Conservation (phyloP, 2,113 vertebrate species). For the Ondatra zibethicus region DNA sequence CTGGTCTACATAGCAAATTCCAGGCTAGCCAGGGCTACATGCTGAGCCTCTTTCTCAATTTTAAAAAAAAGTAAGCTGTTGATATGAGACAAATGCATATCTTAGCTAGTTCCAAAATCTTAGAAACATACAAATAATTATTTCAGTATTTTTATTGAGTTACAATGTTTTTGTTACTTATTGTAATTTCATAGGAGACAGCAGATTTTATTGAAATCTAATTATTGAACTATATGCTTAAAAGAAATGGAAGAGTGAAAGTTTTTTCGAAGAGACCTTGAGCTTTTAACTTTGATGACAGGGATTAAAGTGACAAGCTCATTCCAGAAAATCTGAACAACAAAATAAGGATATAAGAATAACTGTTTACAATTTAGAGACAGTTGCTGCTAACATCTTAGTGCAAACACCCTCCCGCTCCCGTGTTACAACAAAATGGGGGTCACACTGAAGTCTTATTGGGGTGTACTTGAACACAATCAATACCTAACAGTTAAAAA, state of each 20-base stretch:
- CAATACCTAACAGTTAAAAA: neutral
- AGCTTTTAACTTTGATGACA: neutral
- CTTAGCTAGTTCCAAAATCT: neutral
- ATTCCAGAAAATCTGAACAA: neutral
- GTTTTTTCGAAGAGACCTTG: neutral
- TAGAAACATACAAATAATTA: neutral
- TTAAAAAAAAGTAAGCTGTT: neutral
- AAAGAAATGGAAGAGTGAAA: neutral
- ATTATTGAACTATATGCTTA: neutral
- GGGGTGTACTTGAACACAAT: neutral
- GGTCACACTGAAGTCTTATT: neutral
- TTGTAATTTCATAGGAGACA: constrained; percentile 41
- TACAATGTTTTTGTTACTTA: constrained; percentile 52
- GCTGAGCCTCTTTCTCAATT: neutral
- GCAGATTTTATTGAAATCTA: neutral
- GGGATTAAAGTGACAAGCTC: neutral
- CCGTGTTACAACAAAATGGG: neutral
- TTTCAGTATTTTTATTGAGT: neutral
- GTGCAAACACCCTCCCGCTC: neutral
- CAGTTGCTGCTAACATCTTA: neutral
- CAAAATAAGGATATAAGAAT: neutral
- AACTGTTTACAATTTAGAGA: neutral
- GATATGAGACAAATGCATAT: neutral
- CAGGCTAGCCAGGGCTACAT: neutral
- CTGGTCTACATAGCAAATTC: neutral